phyloP scores from a whole-genome alignment of 2,888 invertebrate genomes.

The Folsomia candida region DNA sequence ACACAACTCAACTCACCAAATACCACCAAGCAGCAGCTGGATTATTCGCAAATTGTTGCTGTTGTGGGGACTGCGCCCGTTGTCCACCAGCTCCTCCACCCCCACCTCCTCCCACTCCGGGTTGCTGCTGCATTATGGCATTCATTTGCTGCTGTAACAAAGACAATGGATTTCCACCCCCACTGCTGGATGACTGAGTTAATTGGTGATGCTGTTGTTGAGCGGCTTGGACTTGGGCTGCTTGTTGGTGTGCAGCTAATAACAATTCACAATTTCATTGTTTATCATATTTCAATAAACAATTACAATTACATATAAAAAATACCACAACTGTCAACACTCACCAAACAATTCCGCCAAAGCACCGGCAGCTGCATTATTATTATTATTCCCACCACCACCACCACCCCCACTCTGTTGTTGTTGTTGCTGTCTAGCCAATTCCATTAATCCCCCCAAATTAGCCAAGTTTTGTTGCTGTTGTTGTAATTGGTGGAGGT shows the following conservation, averaged over 20 bases:
- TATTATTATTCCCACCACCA: neutral
- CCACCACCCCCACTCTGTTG: neutral
- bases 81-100: neutral
- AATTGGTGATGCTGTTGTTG: neutral
- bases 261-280: too few relatives aligned
- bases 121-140: slow-evolving; percentile 12
- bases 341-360: slow-evolving; percentile 24
- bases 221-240: neutral
- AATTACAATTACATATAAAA: too few relatives aligned
- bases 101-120: neutral
- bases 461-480: slow-evolving; percentile 3
- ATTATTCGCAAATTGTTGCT: slow-evolving; percentile 6
- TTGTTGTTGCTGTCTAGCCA: neutral
- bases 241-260: slow-evolving; percentile 11
- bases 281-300: too few relatives aligned
- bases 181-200: neutral
- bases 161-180: slow-evolving; percentile 29
- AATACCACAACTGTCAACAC: neutral
- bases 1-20: too few relatives aligned
- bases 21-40: slow-evolving; percentile 46
- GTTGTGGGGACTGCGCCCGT: slow-evolving; percentile 17
- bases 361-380: slow-evolving; percentile 5
- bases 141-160: slow-evolving; percentile 31
- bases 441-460: slow-evolving; percentile 6
- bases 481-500: neutral